Base-by-base conservation (phyloP, 2,888 invertebrate species). In the Lamproptera curius region DNA sequence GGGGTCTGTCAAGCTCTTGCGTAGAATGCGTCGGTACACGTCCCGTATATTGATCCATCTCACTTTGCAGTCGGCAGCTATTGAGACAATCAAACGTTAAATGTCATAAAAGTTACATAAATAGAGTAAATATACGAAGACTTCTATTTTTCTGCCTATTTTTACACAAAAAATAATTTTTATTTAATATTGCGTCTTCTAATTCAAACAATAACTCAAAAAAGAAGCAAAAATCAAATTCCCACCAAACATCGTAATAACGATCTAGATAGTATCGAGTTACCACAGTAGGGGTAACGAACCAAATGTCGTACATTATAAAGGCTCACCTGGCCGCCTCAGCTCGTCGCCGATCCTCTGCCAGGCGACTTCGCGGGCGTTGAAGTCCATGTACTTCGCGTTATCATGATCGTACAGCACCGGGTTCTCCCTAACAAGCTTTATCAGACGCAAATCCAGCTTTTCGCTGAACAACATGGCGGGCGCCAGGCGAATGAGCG, bases 1-100 rank as follows among this genome's bases (percentile, higher is more conserved):
- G 0, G 62, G 61, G 14, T 54, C 65, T n/a, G 46, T 42, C 2
- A 67, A 17, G 45, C 61, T 67, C 51, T 78, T 78, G 17, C 72
- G 70, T 26, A 85, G 54, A 23, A 83, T 81, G 5, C 86, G 58
- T 35, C 86, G 62, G 54, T 85, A 76, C 0, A 85, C 86, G 28
- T 87, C 87, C 50, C 87, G 66, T 58, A 87, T 86, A 51, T 86
- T 82, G 31, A 86, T 75, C 87, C 87, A 87, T 55, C 87, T 65
- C 1, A 77, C 63, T 71, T 87, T 87, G 53, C 87, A 87, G 41
- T 80, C 82, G 0, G 68, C 69, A 28, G 83, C 87, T 87, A n/a
- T n/a, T n/a, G 63, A 10, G 10, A n/a, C n/a, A n/a, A n/a, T n/a
- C n/a, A n/a, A n/a, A n/a, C n/a, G n/a, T n/a, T n/a, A n/a, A n/a